Evolutionary conservation across 2,888 invertebrate genomes (phyloP).

Genomic region (Agrochola circellaris): DNA sequence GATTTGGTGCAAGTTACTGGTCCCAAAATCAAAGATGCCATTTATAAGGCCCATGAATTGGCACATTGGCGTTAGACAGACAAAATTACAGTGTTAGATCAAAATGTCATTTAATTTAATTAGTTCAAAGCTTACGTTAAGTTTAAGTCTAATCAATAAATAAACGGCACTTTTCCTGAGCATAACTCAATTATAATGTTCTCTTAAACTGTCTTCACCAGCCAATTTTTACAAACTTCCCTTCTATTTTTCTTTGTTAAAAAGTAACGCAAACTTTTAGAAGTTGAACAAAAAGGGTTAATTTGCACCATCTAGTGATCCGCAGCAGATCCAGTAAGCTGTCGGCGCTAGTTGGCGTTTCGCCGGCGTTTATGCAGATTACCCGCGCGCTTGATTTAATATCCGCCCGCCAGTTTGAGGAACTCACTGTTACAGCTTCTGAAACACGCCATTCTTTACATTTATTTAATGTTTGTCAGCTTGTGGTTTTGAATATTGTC

Average conservation of each 20-base stretch:
- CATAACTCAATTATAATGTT: slow-evolving; percentile 14
- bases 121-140: not conserved
- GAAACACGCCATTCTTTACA: slow-evolving; percentile 41
- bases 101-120: not conserved
- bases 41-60: too few relatives aligned
- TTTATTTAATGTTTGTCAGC: slow-evolving; percentile 37
- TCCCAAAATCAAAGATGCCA: not conserved
- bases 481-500: slow-evolving; percentile 31
- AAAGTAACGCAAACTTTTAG: slow-evolving; percentile 17
- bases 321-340: slow-evolving; percentile 39
- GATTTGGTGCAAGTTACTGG: not conserved
- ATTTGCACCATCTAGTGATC: slow-evolving; percentile 57
- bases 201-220: slow-evolving; percentile 18
- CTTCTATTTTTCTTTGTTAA: slow-evolving; percentile 17
- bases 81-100: not conserved
- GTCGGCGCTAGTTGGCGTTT: slow-evolving; percentile 64
- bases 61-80: not conserved
- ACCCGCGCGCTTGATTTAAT: slow-evolving; percentile 71
- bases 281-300: slow-evolving; percentile 40
- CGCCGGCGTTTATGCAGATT: slow-evolving; percentile 76
- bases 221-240: slow-evolving; percentile 24
- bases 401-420: slow-evolving; percentile 54
- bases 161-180: not conserved
- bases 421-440: slow-evolving; percentile 33
- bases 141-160: not conserved